phyloP scores from a whole-genome alignment of 2,888 invertebrate genomes.

The Trachelus troglodyta region DNA sequence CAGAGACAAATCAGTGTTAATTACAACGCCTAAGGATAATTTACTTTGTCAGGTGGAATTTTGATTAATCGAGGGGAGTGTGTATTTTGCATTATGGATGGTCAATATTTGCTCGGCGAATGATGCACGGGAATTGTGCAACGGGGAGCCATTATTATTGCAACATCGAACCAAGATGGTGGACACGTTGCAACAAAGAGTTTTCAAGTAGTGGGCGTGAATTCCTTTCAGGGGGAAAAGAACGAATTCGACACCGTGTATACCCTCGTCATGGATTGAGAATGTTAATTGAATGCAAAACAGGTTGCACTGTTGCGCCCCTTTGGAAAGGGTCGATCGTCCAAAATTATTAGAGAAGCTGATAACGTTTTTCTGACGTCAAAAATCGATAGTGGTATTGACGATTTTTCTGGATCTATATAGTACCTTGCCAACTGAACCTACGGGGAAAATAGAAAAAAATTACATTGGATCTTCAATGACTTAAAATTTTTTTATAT shows the following conservation, averaged over 20 bases:
- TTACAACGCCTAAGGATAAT: not conserved
- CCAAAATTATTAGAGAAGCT: not conserved
- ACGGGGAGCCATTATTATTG: conserved; percentile 43
- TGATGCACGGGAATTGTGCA: conserved; percentile 27
- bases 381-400: not conserved
- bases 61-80: not conserved
- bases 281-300: conserved; percentile 9
- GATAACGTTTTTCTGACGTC: not conserved
- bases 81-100: conserved; percentile 36
- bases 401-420: not conserved
- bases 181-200: conserved; percentile 30
- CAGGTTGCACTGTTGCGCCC: not conserved
- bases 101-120: conserved; percentile 34
- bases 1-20: not conserved
- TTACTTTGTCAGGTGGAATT: not conserved
- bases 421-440: too few species aligned
- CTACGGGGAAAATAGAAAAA: not conserved
- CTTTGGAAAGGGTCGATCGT: not conserved
- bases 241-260: not conserved
- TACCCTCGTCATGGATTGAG: conserved; percentile 5
- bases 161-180: conserved; percentile 41
- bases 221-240: not conserved
- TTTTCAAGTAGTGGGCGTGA: not conserved
- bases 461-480: not conserved
- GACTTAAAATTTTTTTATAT: not conserved